phyloP scores from a whole-genome alignment of 37 sponge, comb jelly and placozoan genomes.

The Chondrilla cf. caribensis region DNA sequence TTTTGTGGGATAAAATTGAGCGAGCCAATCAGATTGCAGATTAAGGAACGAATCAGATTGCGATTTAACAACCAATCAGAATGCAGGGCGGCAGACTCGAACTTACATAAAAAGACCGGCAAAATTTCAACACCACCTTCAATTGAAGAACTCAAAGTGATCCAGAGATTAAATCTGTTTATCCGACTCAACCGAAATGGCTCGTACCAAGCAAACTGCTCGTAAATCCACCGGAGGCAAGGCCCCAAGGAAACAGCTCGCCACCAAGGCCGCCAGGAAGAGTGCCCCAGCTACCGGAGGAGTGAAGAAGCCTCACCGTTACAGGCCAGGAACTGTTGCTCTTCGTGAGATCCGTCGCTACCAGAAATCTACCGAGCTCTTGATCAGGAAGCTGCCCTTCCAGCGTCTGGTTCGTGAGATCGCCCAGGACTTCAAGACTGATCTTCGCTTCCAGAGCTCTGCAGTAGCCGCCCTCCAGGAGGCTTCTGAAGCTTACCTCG shows the following conservation, averaged over 20 bases:
- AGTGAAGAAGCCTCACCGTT: constrained; percentile 92
- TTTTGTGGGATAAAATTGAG: neutral
- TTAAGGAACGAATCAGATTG: neutral
- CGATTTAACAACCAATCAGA: constrained; percentile 11
- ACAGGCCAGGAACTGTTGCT: constrained; percentile 93
- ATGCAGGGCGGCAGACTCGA: neutral
- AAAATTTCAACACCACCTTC: no score
- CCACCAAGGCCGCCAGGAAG: constrained; percentile 91
- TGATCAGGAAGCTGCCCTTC: constrained; percentile 90
- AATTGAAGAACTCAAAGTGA: no score
- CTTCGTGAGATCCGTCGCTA: constrained; percentile 92
- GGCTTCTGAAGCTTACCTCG: constrained; percentile 95
- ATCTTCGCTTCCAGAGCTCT: constrained; percentile 87
- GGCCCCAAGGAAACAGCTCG: constrained; percentile 90
- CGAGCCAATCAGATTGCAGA: constrained; percentile 4
- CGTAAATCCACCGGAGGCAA: constrained; percentile 93
- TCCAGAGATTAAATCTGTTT: neutral
- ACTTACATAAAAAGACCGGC: neutral
- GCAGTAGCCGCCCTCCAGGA: constrained; percentile 89
- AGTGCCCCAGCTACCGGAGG: constrained; percentile 92
- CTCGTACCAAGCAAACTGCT: constrained; percentile 91
- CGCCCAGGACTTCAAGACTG: constrained; percentile 93
- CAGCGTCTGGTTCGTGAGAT: constrained; percentile 89
- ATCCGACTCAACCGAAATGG: constrained; percentile 42
- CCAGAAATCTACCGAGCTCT: constrained; percentile 89